Conservation (phyloP, 2,797 vertebrate genomes). For the Muraenolepis orangiensis region DNA sequence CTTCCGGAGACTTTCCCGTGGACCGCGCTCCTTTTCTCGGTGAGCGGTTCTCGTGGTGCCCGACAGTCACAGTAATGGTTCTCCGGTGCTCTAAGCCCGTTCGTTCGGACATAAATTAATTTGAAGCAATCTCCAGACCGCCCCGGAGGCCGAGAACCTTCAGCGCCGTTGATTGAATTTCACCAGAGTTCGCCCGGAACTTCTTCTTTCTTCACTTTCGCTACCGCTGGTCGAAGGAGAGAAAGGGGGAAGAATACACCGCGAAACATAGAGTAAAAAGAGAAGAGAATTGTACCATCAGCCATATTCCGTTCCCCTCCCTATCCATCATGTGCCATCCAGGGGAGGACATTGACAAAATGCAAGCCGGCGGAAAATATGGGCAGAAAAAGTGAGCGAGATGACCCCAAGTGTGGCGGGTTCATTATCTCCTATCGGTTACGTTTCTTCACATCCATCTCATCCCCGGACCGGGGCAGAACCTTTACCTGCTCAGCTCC, state of each 20-base stretch:
- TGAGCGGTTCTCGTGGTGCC: conserved; percentile 37
- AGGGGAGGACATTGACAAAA: conserved; percentile 72
- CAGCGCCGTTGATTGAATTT: conserved; percentile 65
- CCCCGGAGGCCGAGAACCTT: conserved; percentile 54
- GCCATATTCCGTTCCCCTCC: conserved; percentile 58
- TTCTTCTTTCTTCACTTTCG: conserved; percentile 57
- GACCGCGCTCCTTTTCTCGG: conserved; percentile 31
- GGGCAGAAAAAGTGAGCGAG: conserved; percentile 54
- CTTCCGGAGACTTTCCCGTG: conserved; percentile 29
- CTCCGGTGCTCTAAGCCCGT: conserved; percentile 40
- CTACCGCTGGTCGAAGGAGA: conserved; percentile 42
- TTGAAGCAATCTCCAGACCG: conserved; percentile 60
- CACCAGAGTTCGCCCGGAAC: conserved; percentile 54
- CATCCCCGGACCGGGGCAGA: too few species aligned
- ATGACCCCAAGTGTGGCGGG: conserved; percentile 41
- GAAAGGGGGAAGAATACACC: background rate
- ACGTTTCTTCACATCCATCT: conserved; percentile 54
- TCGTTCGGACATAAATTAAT: conserved; percentile 66
- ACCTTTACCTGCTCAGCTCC: background rate
- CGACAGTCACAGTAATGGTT: conserved; percentile 60
- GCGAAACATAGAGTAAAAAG: conserved; percentile 26
- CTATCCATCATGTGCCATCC: conserved; percentile 64
- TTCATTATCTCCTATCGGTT: conserved; percentile 38
- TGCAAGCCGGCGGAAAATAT: conserved; percentile 43
- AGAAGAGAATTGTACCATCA: conserved; percentile 58